These are phyloP conservation scores for Limosa lapponica DNA, from an alignment of 2,797 vertebrate species.

Conservation along the genomic window DNA sequence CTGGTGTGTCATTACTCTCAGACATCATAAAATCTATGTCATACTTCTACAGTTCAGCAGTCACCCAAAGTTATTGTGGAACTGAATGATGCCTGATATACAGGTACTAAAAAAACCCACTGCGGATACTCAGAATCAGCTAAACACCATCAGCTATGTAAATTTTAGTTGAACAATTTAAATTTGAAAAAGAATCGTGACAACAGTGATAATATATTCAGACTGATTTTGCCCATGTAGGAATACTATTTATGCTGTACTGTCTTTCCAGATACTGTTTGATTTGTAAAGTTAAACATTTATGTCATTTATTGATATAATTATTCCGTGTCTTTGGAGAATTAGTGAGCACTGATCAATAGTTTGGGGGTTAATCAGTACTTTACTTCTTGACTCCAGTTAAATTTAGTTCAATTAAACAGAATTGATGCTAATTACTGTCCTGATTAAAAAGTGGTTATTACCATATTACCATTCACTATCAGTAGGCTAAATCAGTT, in stretches of 20 bases:
- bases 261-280: not conserved
- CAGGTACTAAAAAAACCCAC: not conserved
- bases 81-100: not conserved
- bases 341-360: slow-evolving; percentile 49
- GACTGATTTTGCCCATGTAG: not conserved
- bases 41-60: not conserved
- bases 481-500: slow-evolving; percentile 30
- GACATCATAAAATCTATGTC: not conserved
- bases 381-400: slow-evolving; percentile 30
- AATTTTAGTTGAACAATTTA: not conserved
- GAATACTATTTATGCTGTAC: not conserved
- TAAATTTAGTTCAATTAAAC: slow-evolving; percentile 62
- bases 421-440: slow-evolving; percentile 61
- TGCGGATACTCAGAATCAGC: not conserved
- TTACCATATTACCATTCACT: slow-evolving; percentile 47
- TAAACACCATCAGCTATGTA: not conserved
- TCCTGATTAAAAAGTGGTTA: slow-evolving; percentile 59
- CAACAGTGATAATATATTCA: not conserved
- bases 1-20: not conserved
- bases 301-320: slow-evolving; percentile 51
- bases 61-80: not conserved
- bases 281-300: slow-evolving; percentile 31
- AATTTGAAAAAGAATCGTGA: not conserved
- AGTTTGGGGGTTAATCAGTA: slow-evolving; percentile 64
- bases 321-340: slow-evolving; percentile 24